phyloP scores from a whole-genome alignment of 2,888 invertebrate genomes.

The Nephrocerus scutellatus region DNA sequence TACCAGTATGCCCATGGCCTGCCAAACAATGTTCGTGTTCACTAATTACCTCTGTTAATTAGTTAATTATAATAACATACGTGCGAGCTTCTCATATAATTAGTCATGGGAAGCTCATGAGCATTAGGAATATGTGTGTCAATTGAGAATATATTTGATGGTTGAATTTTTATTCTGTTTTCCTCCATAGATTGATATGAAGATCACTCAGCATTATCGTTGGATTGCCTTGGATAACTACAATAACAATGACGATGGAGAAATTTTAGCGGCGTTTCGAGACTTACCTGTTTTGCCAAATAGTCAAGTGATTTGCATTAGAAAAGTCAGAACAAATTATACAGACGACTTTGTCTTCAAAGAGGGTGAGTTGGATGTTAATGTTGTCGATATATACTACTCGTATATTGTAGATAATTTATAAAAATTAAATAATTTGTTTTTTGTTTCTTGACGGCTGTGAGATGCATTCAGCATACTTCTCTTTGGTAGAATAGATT shows the following conservation, averaged over 20 bases:
- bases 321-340: constrained; percentile 5
- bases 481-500: no score
- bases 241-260: constrained; percentile 8
- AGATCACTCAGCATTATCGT: constrained; percentile 20
- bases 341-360: constrained; percentile 9
- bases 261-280: constrained; percentile 15
- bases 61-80: no score
- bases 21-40: no score
- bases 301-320: constrained; percentile 27
- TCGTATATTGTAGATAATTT: no score
- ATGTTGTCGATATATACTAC: constrained; percentile 6
- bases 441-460: no score
- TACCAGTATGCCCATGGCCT: no score
- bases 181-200: constrained; percentile 13
- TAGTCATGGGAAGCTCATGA: no score
- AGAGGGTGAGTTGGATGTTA: constrained; percentile 6
- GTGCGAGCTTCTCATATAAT: no score
- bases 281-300: constrained; percentile 20
- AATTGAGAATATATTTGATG: constrained; percentile 10
- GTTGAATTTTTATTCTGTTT: constrained; percentile 6
- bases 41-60: no score
- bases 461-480: no score
- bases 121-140: no score
- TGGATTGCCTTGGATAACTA: constrained; percentile 18
- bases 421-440: no score